Evolutionary conservation across 2,797 vertebrate genomes (phyloP), one percentile per base, ranked within the genome.

Genomic region (Pseudotriccus pelzelni): DNA sequence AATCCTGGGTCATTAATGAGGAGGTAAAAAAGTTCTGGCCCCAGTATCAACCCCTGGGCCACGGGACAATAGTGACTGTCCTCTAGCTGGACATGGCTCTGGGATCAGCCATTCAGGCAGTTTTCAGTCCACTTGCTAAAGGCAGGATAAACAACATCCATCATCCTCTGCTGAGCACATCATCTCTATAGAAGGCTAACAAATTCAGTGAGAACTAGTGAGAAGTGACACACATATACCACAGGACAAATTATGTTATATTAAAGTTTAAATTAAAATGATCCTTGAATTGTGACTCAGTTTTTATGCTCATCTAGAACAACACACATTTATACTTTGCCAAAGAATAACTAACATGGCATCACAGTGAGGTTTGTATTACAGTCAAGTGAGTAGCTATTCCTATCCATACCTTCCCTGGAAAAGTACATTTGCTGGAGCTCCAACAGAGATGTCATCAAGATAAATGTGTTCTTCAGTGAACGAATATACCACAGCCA

Each of bases 401-500:
- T 55, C 69, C 24, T 66, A 44, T 25, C 46, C 9, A 1, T 14
- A 10, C 14, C 47, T 84, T 21, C 34, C 18, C 47, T 18, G 19
- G 22, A 73, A 84, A 94, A 82, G 23, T 17, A 43, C 34, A 36
- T 62, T 76, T 77, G 55, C n/a, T 76, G 47, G 25, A 82, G 43
- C 60, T 73, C 52, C 55, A 89, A n/a, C 49, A 86, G 39, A 84
- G 74, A 63, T n/a, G 55, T 41, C 59, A 89, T 41, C 41, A 87
- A 77, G 81, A 92, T 63, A 83, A 83, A 89, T 23, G 14, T 49
- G 37, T 16, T 87, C 37, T 74, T 83, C 6, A 23, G 37, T 60
- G 56, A 85, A 85, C 75, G 25, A 79, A 63, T 41, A 59, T 34
- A 47, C 11, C 39, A 80, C 25, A 74, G 47, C 10, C 34, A 76